Conservation (phyloP, 2,888 invertebrate species). For the Drosophila quinaria region DNA sequence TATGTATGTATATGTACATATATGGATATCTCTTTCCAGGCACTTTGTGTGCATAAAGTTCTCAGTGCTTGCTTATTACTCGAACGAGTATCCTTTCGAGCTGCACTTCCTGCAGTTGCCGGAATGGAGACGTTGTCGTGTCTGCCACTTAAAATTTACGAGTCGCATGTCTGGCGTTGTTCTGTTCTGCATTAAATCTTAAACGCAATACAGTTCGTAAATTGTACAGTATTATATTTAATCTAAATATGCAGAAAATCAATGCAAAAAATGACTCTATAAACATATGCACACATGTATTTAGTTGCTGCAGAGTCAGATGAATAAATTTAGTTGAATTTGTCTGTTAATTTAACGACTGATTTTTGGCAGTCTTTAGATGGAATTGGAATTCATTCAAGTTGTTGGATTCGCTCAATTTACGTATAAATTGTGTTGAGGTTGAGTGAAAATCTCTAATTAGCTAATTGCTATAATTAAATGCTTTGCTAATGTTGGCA, state of each 20-base stretch:
- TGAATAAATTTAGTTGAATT: slow-evolving; percentile 38
- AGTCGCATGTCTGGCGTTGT: slow-evolving; percentile 25
- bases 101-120: slow-evolving; percentile 39
- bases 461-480: slow-evolving; percentile 83
- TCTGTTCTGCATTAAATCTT: slow-evolving; percentile 30
- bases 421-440: slow-evolving; percentile 45
- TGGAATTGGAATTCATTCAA: slow-evolving; percentile 8
- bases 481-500: slow-evolving; percentile 76
- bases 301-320: slow-evolving; percentile 43
- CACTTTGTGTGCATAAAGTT: slow-evolving; percentile 53
- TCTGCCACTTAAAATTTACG: slow-evolving; percentile 56
- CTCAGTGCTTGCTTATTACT: slow-evolving; percentile 52
- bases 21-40: slow-evolving; percentile 19
- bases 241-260: slow-evolving; percentile 32
- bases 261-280: slow-evolving; percentile 26
- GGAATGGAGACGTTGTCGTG: slow-evolving; percentile 33
- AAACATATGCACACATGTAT: slow-evolving; percentile 30
- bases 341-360: slow-evolving; percentile 53
- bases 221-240: slow-evolving; percentile 51
- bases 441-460: slow-evolving; percentile 74
- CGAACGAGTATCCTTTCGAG: slow-evolving; percentile 54
- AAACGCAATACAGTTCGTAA: slow-evolving; percentile 38
- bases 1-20: slow-evolving; percentile 12
- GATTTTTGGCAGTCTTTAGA: slow-evolving; percentile 54
- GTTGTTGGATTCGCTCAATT: slow-evolving; percentile 37